Evolutionary conservation across 2,113 vertebrate species (phyloP), one percentile per base, ranked within the genome.

Genomic region (Pteronura brasiliensis): DNA sequence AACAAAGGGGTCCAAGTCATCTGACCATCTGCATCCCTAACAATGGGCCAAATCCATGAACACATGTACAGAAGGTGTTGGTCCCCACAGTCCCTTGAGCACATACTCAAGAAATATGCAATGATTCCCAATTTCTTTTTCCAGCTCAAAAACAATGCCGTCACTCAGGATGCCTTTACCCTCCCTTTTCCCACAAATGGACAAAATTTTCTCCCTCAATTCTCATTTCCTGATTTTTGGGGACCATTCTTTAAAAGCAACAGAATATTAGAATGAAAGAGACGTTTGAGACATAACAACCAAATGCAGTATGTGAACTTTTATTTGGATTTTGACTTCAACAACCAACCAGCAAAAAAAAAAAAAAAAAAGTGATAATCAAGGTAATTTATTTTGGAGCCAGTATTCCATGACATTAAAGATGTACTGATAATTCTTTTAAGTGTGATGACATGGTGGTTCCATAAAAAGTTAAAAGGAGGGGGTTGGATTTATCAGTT

Each of bases 211-310:
- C 34, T 65, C 57, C 63, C 57, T 84, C 57, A 52, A 0, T 52
- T 29, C 65, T 90, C 18, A 23, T 29, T 96, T 93, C 31, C 49
- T 97, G 85, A 42, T 96, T 91, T 96, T 90, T 55, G 71, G n/a
- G 42, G 23, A n/a, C 57, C 79, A 42, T 72, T 94, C 27, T 93
- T 95, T 81, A 79, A 95, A 88, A 93, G 31, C 42, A 96, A 63
- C 14, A 96, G 4, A 44, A 80, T 44, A 11, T 1, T 0, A 59
- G 27, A 61, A 67, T 76, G 55, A 71, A 94, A 71, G 27, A 92
- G 6, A 47, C 8, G 44, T 81, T 20, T 36, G 23, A 90, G 31
- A 27, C 57, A 52, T n/a, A 92, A 39, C 31, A 61, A 55, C 34
- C 55, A 95, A 92, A 83, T 1, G 23, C 14, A 93, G 21, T 6